phyloP scores from a whole-genome alignment of 2,797 vertebrate species.

The Takifugu rubripes region DNA sequence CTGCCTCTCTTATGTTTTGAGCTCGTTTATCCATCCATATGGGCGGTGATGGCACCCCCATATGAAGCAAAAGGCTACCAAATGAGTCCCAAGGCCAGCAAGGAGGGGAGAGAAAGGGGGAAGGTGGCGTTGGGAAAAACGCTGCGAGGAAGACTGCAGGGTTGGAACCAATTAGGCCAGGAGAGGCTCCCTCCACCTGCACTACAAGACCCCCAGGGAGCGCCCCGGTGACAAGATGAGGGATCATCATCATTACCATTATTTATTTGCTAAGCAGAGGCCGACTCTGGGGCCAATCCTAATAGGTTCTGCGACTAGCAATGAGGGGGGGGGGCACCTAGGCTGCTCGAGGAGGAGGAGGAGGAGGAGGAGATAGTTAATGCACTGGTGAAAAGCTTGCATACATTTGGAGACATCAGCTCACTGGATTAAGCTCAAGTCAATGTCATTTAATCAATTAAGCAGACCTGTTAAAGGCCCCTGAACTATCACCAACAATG shows the following conservation, averaged over 20 bases:
- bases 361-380: slow-evolving; percentile 26
- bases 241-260: slow-evolving; percentile 85
- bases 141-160: slow-evolving; percentile 75
- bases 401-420: slow-evolving; percentile 29
- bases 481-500: slow-evolving; percentile 31
- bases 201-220: slow-evolving; percentile 67
- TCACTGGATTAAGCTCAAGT: slow-evolving; percentile 19
- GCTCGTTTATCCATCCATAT: slow-evolving; percentile 29
- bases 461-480: slow-evolving; percentile 23
- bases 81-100: slow-evolving; percentile 37
- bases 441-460: slow-evolving; percentile 39
- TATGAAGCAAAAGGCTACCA: slow-evolving; percentile 43
- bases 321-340: slow-evolving; percentile 59
- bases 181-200: slow-evolving; percentile 72
- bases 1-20: slow-evolving; percentile 1
- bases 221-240: slow-evolving; percentile 78
- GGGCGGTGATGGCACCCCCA: slow-evolving; percentile 18
- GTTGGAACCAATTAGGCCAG: slow-evolving; percentile 79
- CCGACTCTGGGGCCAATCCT: slow-evolving; percentile 76
- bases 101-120: slow-evolving; percentile 1
- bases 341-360: slow-evolving; percentile 17
- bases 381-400: slow-evolving; percentile 34
- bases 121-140: slow-evolving; percentile 26
- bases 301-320: slow-evolving; percentile 78
- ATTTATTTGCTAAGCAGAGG: slow-evolving; percentile 83